A percentile compares a stretch with the other conserved stretches of the same genome.
Evolutionary conservation across 2,888 invertebrate species (phyloP).

Genomic region (Dascillus cervinus): DNA sequence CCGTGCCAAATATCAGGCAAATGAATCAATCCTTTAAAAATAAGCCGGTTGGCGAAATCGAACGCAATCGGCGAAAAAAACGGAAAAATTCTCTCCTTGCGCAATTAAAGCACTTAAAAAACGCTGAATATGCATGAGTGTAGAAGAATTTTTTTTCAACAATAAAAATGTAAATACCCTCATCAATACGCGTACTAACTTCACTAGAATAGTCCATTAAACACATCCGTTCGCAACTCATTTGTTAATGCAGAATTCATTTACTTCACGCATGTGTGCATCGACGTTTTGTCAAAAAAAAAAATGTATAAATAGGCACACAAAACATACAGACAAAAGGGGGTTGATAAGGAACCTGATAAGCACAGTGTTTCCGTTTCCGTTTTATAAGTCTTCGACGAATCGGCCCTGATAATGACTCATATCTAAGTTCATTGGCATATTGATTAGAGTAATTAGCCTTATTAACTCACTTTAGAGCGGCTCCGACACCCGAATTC

Average conservation of each 20-base stretch:
- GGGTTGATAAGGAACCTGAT: slow-evolving; percentile 34
- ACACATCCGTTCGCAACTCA: slow-evolving; percentile 37
- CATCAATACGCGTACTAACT: slow-evolving; percentile 20
- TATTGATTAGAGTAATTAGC: slow-evolving; percentile 9
- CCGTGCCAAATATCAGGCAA: no score
- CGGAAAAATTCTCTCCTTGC: no score
- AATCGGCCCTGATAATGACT: slow-evolving; percentile 14
- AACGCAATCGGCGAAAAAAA: no score
- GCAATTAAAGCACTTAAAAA: slow-evolving; percentile 8
- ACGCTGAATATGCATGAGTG: slow-evolving; percentile 18
- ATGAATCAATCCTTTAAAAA: no score
- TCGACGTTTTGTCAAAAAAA: slow-evolving; percentile 31
- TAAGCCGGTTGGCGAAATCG: no score
- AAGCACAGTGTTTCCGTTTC: slow-evolving; percentile 35
- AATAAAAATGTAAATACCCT: slow-evolving; percentile 29
- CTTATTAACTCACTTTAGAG: no score
- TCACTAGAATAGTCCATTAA: slow-evolving; percentile 36
- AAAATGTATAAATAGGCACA: slow-evolving; percentile 31
- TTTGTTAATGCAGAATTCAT: slow-evolving; percentile 39
- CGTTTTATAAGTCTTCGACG: slow-evolving; percentile 25
- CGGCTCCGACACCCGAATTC: no score
- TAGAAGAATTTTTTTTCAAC: slow-evolving; percentile 12
- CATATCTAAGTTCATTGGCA: slow-evolving; percentile 19
- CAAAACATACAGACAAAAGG: no score
- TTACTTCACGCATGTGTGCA: slow-evolving; percentile 39